phyloP scores from a whole-genome alignment of 30 jellyfish, hydroid and myxozoan genomes.

The Aurelia sp. region DNA sequence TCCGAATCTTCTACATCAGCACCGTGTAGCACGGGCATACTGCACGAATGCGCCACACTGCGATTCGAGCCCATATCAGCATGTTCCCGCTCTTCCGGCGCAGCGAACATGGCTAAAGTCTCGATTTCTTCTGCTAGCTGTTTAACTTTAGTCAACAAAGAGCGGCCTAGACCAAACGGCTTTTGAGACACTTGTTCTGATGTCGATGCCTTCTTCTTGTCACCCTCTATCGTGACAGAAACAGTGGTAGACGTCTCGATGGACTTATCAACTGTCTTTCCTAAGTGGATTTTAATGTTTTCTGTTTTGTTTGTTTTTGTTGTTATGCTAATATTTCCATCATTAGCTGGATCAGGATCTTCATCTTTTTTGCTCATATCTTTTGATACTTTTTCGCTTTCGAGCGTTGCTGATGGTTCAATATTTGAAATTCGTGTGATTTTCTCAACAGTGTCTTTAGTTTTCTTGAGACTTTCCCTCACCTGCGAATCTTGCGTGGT shows the following conservation, averaged over 20 bases:
- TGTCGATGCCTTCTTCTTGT: constrained; percentile 36
- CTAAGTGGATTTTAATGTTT: constrained; percentile 87
- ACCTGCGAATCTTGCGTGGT: constrained; percentile 4
- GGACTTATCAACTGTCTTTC: constrained; percentile 88
- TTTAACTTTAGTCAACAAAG: constrained; percentile 82
- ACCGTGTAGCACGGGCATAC: constrained; percentile 41
- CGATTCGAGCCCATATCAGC: constrained; percentile 45
- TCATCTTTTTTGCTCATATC: not conserved
- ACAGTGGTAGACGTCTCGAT: constrained; percentile 93
- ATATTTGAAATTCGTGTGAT: constrained; percentile 26
- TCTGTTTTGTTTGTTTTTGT: constrained; percentile 82
- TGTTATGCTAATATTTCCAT: constrained; percentile 75
- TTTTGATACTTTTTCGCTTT: not conserved
- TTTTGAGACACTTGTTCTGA: constrained; percentile 37
- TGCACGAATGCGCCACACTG: constrained; percentile 66
- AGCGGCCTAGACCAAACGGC: constrained; percentile 61
- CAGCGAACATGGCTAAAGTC: constrained; percentile 69
- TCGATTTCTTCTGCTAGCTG: constrained; percentile 94
- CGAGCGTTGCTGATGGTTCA: not conserved
- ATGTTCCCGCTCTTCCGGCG: constrained; percentile 35
- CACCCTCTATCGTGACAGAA: constrained; percentile 77
- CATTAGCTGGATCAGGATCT: not conserved
- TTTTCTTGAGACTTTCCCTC: constrained; percentile 11
- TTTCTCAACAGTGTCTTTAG: constrained; percentile 52
- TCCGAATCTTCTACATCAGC: constrained; percentile 1